Conservation (phyloP, 2,113 vertebrate species). For the Micronycteris hirsuta region DNA sequence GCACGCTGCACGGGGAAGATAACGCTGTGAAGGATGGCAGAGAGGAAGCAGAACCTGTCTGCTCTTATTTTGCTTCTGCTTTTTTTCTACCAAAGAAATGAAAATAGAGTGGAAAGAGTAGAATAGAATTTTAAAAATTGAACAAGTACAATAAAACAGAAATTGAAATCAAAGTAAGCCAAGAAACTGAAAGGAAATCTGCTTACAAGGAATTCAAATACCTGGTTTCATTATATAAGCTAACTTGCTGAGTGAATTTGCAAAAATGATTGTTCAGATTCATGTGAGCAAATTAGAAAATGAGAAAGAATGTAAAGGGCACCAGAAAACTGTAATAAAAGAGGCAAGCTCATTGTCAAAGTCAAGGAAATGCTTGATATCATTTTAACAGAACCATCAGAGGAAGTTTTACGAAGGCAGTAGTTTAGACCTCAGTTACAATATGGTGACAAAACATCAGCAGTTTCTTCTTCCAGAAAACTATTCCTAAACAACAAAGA, state of each 20-base stretch:
- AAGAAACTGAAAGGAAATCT: neutral
- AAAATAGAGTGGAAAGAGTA: neutral
- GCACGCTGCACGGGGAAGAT: neutral
- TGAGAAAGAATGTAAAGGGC: neutral
- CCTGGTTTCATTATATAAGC: neutral
- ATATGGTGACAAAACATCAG: neutral
- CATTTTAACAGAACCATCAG: neutral
- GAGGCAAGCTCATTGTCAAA: neutral
- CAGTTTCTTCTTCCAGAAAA: neutral
- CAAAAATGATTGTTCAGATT: neutral
- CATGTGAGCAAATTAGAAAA: neutral
- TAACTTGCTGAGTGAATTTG: neutral
- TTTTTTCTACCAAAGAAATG: neutral
- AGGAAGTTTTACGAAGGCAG: neutral
- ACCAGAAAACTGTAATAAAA: neutral
- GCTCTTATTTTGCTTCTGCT: neutral
- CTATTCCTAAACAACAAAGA: neutral
- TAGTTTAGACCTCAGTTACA: neutral
- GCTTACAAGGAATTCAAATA: slow-evolving; percentile 19
- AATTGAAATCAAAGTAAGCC: neutral
- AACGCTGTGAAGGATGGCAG: neutral
- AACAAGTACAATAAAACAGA: neutral
- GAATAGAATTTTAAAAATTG: neutral
- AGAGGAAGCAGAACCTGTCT: neutral
- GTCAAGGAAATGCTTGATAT: neutral